Percentiles rank a stretch among this genome's conserved stretches.
Conservation (phyloP, 2,113 vertebrate genomes). For the Rhineura floridana region DNA sequence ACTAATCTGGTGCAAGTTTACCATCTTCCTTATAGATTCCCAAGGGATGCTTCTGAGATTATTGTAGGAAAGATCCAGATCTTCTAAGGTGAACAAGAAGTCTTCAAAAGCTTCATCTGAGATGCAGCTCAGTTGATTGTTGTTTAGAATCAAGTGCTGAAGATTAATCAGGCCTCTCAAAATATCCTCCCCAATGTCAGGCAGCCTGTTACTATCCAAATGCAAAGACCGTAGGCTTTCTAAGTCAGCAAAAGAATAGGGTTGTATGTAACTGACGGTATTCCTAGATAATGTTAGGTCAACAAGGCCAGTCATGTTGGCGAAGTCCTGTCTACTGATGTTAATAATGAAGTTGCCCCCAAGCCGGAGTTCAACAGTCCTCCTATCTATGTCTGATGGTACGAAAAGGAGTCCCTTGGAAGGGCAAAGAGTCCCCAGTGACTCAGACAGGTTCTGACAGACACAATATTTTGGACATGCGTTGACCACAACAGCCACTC, state of each 20-base stretch:
- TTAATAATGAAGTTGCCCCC: constrained; percentile 97
- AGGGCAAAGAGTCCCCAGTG: constrained; percentile 95
- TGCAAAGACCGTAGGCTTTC: constrained; percentile 95
- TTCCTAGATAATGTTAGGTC: constrained; percentile 96
- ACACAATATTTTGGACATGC: constrained; percentile 98
- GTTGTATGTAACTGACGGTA: constrained; percentile 93
- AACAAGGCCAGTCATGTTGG: constrained; percentile 97
- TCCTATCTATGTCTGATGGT: constrained; percentile 90
- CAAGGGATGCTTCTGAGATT: constrained; percentile 92
- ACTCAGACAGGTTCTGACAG: constrained; percentile 98
- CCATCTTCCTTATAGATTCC: constrained; percentile 93
- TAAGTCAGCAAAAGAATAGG: constrained; percentile 93
- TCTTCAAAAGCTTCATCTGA: constrained; percentile 90
- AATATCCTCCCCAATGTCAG: constrained; percentile 89
- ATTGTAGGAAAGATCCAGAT: constrained; percentile 97
- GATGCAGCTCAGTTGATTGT: constrained; percentile 90
- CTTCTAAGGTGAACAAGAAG: constrained; percentile 89
- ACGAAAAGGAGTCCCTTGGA: constrained; percentile 97
- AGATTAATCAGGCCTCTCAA: constrained; percentile 92
- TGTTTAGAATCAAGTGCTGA: constrained; percentile 97
- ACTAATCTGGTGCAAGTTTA: constrained; percentile 95
- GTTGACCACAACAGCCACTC: constrained; percentile 86
- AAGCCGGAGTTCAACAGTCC: constrained; percentile 94
- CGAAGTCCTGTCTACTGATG: constrained; percentile 92
- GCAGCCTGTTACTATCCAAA: constrained; percentile 92